These are phyloP conservation scores for Turritopsis dohrnii DNA, from an alignment of 30 jellyfish, hydroid and myxozoan genomes.

Conservation along the genomic window DNA sequence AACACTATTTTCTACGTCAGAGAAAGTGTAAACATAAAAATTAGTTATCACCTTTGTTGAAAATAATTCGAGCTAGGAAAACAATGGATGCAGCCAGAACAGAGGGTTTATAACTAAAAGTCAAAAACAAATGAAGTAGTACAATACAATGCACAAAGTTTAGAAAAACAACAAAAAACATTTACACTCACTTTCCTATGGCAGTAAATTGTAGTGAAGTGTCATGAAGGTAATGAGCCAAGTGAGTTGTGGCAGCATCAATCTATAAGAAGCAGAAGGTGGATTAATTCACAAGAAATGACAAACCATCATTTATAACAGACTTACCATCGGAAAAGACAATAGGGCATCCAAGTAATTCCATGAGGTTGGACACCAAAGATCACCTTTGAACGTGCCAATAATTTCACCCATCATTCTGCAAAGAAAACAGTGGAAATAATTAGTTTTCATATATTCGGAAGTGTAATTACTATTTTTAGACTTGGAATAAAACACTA, in stretches of 20 bases:
- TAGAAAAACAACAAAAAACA: neutral
- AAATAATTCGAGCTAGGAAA: conserved; percentile 53
- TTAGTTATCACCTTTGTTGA: conserved; percentile 57
- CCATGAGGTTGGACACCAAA: conserved; percentile 55
- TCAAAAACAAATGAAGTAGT: neutral
- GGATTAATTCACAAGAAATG: neutral
- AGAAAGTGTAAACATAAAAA: no score
- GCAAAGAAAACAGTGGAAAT: neutral
- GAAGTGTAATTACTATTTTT: no score
- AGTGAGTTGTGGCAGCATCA: conserved; percentile 29
- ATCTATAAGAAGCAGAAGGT: conserved; percentile 36
- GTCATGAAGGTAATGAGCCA: conserved; percentile 59
- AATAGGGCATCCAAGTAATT: conserved; percentile 53
- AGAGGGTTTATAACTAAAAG: conserved; percentile 59
- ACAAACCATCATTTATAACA: neutral
- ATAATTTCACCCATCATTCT: conserved; percentile 90
- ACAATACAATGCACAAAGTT: neutral
- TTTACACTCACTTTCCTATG: conserved; percentile 77
- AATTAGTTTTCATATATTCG: no score
- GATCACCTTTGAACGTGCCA: conserved; percentile 71
- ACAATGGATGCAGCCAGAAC: conserved; percentile 70
- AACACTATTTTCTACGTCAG: no score
- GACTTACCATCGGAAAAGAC: conserved; percentile 55
- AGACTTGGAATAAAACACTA: neutral
- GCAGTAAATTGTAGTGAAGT: conserved; percentile 67